Evolutionary conservation across 2,888 invertebrate species (phyloP), one percentile per base, ranked within the genome.

Genomic region (Auanema freiburgensis): DNA sequence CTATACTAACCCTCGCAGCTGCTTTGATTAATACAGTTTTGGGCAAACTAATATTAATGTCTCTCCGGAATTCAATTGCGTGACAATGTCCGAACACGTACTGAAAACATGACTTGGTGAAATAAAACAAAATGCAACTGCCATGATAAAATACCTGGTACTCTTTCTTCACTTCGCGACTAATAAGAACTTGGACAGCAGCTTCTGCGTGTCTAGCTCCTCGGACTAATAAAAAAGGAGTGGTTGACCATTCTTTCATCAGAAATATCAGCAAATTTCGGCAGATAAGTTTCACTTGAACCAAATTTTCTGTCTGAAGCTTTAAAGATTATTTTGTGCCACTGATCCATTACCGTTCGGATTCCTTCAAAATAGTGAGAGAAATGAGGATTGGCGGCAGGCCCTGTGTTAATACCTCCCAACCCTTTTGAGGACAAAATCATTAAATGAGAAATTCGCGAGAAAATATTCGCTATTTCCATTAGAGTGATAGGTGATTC

Each of bases 181-280:
- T 52, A 25, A 66, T 69, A 46, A 62, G 57, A 16, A 68, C 59
- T 41, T 77, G 76, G 5, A 85, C 85, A 2, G 87, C 87, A 2
- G 87, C 86, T 72, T 87, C 87, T 67, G 87, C 86, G 78, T 87
- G 87, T 41, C 87, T 74, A 2, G 87, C 86, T 41, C 52, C 60
- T 49, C 65, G 33, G 12, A 56, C 43, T 40, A 65, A 42, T 50
- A 44, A 56, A 16, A 41, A 51, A 10, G 24, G 41, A n/a, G 56
- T 21, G 6, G 3, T 42, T 43, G 53, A 52, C 63, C 63, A 64
- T 25, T 53, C 24, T 21, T 23, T 21, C 6, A 6, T 33, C 8
- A 33, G 33, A 33, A 5, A 33, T 33, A 33, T 33, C 18, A 33
- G 33, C 8, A 33, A 33, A 33, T 8, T 33, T 5, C 33, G 33